Conservation (phyloP, 2,797 vertebrate genomes). For the Silurus aristotelis region DNA sequence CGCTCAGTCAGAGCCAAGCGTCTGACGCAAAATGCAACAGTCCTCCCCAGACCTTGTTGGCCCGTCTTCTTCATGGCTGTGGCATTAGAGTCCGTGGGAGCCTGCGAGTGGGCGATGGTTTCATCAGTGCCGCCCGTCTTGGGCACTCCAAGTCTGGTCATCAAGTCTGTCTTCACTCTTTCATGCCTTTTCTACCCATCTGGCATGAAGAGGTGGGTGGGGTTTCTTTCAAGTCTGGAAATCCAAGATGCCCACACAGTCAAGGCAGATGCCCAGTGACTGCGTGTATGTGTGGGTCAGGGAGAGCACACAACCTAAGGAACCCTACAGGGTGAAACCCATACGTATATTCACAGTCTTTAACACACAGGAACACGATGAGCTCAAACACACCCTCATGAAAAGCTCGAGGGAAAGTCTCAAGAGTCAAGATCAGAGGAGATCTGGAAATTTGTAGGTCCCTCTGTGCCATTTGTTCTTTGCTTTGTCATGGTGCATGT, state of each 20-base stretch:
- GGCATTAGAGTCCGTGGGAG: conserved; percentile 14
- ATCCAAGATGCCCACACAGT: neutral
- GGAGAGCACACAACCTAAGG: neutral
- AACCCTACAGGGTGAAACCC: neutral
- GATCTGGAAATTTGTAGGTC: conserved; percentile 17
- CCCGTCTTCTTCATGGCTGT: neutral
- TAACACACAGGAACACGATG: neutral
- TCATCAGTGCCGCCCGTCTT: conserved; percentile 16
- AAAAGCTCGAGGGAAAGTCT: conserved; percentile 16
- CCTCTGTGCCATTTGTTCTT: neutral
- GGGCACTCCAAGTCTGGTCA: neutral
- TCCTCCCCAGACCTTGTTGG: conserved; percentile 10
- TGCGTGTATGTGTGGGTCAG: neutral
- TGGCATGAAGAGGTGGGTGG: conserved; percentile 28
- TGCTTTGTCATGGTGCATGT: neutral
- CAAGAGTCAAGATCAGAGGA: neutral
- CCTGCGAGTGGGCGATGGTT: conserved; percentile 30
- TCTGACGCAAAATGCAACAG: conserved; percentile 8
- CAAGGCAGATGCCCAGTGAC: neutral
- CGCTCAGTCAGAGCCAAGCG: neutral
- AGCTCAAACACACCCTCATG: conserved; percentile 4
- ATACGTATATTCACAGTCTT: neutral
- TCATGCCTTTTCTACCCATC: conserved; percentile 13
- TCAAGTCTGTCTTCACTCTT: neutral
- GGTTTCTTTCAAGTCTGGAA: conserved; percentile 1